Base-by-base conservation (phyloP, 2,888 invertebrate genomes). In the Metellina segmentata region DNA sequence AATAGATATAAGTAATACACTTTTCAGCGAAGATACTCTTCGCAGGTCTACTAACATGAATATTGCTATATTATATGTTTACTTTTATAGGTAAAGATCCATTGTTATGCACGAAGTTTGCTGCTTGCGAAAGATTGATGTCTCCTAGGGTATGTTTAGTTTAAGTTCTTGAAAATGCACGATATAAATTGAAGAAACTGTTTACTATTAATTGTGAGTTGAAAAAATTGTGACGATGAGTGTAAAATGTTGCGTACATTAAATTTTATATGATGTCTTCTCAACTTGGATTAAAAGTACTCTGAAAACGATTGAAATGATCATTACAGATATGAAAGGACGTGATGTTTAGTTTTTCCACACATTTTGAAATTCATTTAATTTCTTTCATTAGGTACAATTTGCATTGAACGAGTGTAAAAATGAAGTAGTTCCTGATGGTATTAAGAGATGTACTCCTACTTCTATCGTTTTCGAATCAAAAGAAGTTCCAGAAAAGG, bases 391-490 rank as follows among this genome's bases (percentile, higher is more conserved):
- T 7, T 34, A 91, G 91, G 91, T 91, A 0, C 77, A 87, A 1
- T 91, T 91, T 70, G 86, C 91, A 1, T 52, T 91, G 49, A 87
- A 91, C 34, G 91, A 91, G 72, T 91, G 91, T 69, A 91, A 91
- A 72, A 52, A 16, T 8, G 87, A 91, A 87, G 69, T 87, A 16
- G 91, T 91, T 53, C 91, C 91, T 0, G 91, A 91, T 9, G 91
- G 91, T 16, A 91, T 91, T 13, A 91, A 91, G 48, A 71, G 91
- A 78, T 91, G 91, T 19, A 87, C 87, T 1, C 87, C 91, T 7
- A 49, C 82, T 49, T 82, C 91, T 0, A 71, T 91, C 34, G 52
- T 91, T 69, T 91, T 87, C n/a, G 91, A 91, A 51, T 53, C 51
- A 9, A 19, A 20, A 6, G 87, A 87, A 91, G 72, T 87, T 71